Evolutionary conservation across 2,113 vertebrate genomes (phyloP).

Genomic region (Eidolon helvum): DNA sequence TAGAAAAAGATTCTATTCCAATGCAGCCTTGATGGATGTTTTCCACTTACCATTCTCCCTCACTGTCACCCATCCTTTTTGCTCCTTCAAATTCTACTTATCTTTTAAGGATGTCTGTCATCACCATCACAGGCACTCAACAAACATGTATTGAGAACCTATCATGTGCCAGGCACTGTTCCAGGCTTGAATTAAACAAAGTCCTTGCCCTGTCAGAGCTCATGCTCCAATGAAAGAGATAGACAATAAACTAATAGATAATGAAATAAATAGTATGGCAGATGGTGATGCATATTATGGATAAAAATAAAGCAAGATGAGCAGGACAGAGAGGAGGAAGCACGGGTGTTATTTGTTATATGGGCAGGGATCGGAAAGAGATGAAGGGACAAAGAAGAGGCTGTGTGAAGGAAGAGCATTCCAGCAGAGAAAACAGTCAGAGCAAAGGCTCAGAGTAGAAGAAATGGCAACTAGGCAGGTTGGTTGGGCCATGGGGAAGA

Average conservation of each 20-base stretch:
- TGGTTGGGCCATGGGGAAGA: background rate
- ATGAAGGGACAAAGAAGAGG: background rate
- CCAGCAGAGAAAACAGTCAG: background rate
- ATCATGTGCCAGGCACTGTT: background rate
- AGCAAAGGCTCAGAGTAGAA: background rate
- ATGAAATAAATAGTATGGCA: background rate
- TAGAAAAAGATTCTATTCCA: background rate
- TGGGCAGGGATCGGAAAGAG: background rate
- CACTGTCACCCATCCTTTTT: background rate
- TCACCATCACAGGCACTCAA: background rate
- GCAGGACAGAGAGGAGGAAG: background rate
- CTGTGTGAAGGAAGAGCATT: background rate
- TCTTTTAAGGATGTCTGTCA: background rate
- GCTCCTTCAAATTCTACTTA: background rate
- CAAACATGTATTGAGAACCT: background rate
- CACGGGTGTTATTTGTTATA: background rate
- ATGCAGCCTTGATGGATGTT: background rate
- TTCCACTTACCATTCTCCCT: background rate
- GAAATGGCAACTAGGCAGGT: background rate
- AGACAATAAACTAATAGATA: background rate
- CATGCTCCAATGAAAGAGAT: background rate
- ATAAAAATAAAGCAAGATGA: background rate
- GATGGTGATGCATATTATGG: background rate
- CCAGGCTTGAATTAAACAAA: background rate
- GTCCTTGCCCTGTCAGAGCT: background rate